phyloP scores from a whole-genome alignment of 2,888 invertebrate genomes.

The Syritta pipiens region DNA sequence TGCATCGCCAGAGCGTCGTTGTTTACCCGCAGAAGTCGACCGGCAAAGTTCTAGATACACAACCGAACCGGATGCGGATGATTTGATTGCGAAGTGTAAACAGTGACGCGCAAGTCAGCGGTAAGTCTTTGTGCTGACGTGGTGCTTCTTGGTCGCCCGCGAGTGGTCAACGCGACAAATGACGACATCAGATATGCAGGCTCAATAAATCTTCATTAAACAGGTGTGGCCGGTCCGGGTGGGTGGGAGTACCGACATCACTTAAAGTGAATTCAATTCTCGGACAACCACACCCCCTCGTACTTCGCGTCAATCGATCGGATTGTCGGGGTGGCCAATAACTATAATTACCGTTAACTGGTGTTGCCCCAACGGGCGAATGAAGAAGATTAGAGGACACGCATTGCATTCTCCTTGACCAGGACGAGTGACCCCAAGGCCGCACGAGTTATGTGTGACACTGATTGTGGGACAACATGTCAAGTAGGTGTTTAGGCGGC shows the following conservation, averaged over 20 bases:
- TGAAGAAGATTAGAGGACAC: constrained; percentile 38
- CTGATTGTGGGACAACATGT: constrained; percentile 41
- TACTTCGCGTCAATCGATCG: constrained; percentile 46
- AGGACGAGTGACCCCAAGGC: constrained; percentile 6
- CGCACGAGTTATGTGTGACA: constrained; percentile 29
- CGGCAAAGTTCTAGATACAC: not conserved
- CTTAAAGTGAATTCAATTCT: constrained; percentile 10
- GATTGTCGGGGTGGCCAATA: constrained; percentile 36
- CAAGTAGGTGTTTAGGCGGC: constrained; percentile 22
- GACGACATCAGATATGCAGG: not conserved
- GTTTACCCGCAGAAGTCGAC: not conserved
- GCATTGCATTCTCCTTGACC: constrained; percentile 23
- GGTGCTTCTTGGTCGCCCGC: too few relatives aligned
- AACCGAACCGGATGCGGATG: constrained; percentile 34
- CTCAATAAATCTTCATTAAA: constrained; percentile 49
- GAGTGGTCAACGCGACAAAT: too few relatives aligned
- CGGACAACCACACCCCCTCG: constrained; percentile 21
- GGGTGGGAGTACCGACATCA: too few relatives aligned
- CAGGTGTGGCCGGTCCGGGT: too few relatives aligned
- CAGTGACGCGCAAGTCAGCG: constrained; percentile 26
- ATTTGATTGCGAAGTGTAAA: constrained; percentile 30
- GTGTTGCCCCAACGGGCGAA: constrained; percentile 1
- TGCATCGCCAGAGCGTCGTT: too few relatives aligned
- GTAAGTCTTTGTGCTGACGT: too few relatives aligned
- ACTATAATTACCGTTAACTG: constrained; percentile 51